Evolutionary conservation across 1,140 invertebrate species (phyloP), one percentile per base, ranked within the genome.

Genomic region (Calliphora vicina): DNA sequence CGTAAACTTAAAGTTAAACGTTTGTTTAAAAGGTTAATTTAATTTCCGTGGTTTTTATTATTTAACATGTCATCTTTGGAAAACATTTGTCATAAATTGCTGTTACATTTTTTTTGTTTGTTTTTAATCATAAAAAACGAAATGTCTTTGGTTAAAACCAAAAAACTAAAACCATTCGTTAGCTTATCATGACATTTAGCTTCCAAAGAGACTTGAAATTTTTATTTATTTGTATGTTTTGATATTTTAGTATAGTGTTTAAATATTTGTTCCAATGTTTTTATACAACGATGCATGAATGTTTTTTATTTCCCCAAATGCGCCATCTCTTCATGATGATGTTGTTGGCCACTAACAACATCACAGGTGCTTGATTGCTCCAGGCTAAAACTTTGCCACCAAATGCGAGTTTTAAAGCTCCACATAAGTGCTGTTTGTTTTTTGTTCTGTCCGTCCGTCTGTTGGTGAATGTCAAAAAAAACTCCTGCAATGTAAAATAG

Each of bases 51-150:
- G 6, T 67, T 23, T 67, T 67, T 67, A 9, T 67, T 67, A 20
- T 67, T 67, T 20, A 50, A 50, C 45, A 50, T 50, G 45, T 67
- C 23, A 23, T 67, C 23, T 67, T 67, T 23, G 6, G 61, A 67
- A 67, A 67, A 67, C 61, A 67, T 67, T 67, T 23, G 61, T 67
- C 61, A 67, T 67, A 23, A 67, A 23, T 67, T 20, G 61, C 61
- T 67, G 61, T 67, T 67, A 67, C 20, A 8, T 67, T 25, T 67
- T 23, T 67, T 67, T 67, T 67, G n/a, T 67, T 67, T 67, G n/a
- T 23, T 67, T 57, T 23, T 23, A 67, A 67, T 67, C n/a, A 20
- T 25, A 23, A 67, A 20, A 67, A 67, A 20, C n/a, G 5, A 57
- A 57, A 35, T 35, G 35, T 35, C 35, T 50, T 50, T 50, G 35